Evolutionary conservation across 2,113 vertebrate genomes (phyloP).

Genomic region (Furnarius figulus): DNA sequence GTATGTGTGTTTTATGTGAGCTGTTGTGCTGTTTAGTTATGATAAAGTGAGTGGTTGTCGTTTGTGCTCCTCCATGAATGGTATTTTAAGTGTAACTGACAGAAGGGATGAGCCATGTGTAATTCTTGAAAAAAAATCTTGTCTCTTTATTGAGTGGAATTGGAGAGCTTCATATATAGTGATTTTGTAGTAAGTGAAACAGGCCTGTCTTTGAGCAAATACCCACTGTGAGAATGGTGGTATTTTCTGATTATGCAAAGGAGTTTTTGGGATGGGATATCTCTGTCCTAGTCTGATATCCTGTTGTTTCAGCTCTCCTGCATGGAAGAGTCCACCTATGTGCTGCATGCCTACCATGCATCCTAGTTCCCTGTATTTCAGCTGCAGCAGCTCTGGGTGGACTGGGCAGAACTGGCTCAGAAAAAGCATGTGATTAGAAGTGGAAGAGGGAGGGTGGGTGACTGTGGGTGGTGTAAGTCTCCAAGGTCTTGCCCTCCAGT

Average conservation of each 20-base stretch:
- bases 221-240: neutral
- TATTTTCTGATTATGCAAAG: neutral
- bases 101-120: neutral
- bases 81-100: neutral
- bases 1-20: neutral
- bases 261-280: neutral
- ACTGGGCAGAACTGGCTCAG: neutral
- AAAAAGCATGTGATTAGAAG: neutral
- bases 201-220: neutral
- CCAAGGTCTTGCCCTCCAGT: neutral
- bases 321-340: neutral
- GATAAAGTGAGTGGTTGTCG: neutral
- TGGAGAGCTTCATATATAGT: neutral
- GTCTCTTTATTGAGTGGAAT: neutral
- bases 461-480: neutral
- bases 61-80: neutral
- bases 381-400: neutral
- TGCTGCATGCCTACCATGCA: accelerated
- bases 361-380: neutral
- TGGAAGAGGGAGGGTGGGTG: neutral
- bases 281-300: neutral
- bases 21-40: neutral
- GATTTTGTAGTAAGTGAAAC: neutral
- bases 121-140: neutral
- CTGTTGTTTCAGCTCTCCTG: neutral